Evolutionary conservation across 2,113 vertebrate genomes (phyloP), one percentile per base, ranked within the genome.

Genomic region (Tragelaphus strepsiceros): DNA sequence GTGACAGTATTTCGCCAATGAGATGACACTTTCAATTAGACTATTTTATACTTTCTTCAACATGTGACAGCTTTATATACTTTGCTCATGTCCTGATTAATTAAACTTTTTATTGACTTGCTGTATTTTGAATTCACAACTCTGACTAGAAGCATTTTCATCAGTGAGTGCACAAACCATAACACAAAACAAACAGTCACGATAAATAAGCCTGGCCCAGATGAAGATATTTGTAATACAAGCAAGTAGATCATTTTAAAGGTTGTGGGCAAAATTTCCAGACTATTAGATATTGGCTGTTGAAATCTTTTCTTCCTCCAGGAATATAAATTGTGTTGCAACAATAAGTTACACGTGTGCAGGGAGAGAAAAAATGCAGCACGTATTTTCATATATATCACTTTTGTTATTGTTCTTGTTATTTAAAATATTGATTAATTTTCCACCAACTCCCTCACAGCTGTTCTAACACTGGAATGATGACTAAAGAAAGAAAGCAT

Each of bases 1-100:
- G 3, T 80, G 64, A 56, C 74, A 83, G 24, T 86, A 89, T 93
- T 90, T 98, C 91, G 80, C 88, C 93, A 64, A 67, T 78, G 62
- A 39, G 88, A 90, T 94, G 97, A 97, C 97, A 98, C 95, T 98
- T 98, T 96, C 93, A 91, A 78, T 97, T 95, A 98, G 90, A 94
- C 87, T 96, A 95, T 93, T 91, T 98, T 90, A 94, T 95, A 54
- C 90, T 93, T 96, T 95, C 80, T 88, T 90, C 93, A 67, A 49
- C 54, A 74, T 30, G 26, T 95, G 94, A 95, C 92, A 96, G 97
- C 56, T 98, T 97, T 91, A 97, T 77, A 49, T 22, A 92, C 84
- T 93, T 94, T 77, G n/a, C 62, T 93, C 90, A 92, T 87, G 95
- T 91, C 54, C 92, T 94, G 77, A 95, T 97, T 97, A 96, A 98